Percentiles rank a stretch among this genome's conserved stretches.
Conservation (phyloP, 1,140 invertebrate species). For the Trissolcus basalis region DNA sequence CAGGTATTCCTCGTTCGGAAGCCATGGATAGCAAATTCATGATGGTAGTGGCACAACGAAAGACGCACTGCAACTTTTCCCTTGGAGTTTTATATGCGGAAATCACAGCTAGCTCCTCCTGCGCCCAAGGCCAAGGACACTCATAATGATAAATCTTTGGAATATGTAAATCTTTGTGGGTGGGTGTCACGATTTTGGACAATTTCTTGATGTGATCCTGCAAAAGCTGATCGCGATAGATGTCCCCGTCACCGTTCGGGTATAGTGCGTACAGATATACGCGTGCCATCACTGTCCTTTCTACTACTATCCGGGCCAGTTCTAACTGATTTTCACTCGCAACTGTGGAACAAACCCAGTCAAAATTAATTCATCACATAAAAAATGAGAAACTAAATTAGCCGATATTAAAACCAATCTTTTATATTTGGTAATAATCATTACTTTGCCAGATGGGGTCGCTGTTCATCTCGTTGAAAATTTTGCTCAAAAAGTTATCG, state of each 20-base stretch:
- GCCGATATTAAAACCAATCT: too few species aligned
- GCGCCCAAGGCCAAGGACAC: slow-evolving; percentile 97
- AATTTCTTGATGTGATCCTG: slow-evolving; percentile 93
- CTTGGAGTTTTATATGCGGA: slow-evolving; percentile 95
- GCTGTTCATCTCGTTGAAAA: slow-evolving; percentile 79
- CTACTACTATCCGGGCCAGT: slow-evolving; percentile 83
- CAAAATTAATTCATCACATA: too few species aligned
- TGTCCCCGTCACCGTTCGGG: slow-evolving; percentile 97
- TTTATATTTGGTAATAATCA: too few species aligned
- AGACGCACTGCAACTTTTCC: slow-evolving; percentile 93
- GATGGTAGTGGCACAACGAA: slow-evolving; percentile 92
- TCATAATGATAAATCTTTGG: slow-evolving; percentile 90
- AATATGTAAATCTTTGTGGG: slow-evolving; percentile 89
- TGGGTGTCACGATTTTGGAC: slow-evolving; percentile 85
- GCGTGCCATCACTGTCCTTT: slow-evolving; percentile 88
- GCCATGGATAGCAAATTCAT: slow-evolving; percentile 94
- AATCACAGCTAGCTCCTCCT: slow-evolving; percentile 93
- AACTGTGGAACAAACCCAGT: too few species aligned
- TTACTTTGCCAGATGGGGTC: slow-evolving; percentile 85
- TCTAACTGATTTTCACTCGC: slow-evolving; percentile 83
- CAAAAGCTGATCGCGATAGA: slow-evolving; percentile 91
- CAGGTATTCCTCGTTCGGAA: slow-evolving; percentile 86
- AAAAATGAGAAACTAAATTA: too few species aligned
- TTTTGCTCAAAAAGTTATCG: slow-evolving; percentile 79
- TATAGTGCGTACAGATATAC: slow-evolving; percentile 96